Evolutionary conservation across 2,888 invertebrate species (phyloP).

Genomic region (Heterodera filipjevi): DNA sequence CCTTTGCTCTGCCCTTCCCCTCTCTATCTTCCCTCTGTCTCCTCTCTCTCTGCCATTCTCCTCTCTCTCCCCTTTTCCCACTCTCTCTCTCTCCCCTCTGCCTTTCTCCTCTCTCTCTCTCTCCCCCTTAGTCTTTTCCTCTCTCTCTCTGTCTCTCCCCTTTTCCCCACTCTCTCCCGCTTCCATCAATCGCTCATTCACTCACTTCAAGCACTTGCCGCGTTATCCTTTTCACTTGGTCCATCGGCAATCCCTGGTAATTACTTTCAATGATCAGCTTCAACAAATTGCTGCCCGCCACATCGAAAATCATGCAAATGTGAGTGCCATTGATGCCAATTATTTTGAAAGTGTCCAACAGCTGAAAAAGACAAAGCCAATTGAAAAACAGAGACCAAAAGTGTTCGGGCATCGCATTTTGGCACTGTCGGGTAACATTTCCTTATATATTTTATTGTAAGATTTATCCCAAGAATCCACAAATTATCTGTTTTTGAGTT

Average conservation of each 20-base stretch:
- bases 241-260: slow-evolving; percentile 93
- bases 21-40: too few relatives aligned
- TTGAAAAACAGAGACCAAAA: too few relatives aligned
- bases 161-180: neutral
- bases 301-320: slow-evolving; percentile 70
- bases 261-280: slow-evolving; percentile 97
- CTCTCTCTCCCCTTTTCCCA: too few relatives aligned
- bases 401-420: neutral
- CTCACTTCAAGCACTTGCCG: slow-evolving; percentile 76
- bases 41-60: too few relatives aligned
- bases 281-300: slow-evolving; percentile 93
- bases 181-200: neutral
- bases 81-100: too few relatives aligned
- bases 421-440: neutral
- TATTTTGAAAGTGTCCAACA: slow-evolving; percentile 69
- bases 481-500: too few relatives aligned
- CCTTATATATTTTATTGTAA: too few relatives aligned
- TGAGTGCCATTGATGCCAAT: slow-evolving; percentile 90
- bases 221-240: slow-evolving; percentile 92
- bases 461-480: too few relatives aligned
- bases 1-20: too few relatives aligned
- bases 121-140: too few relatives aligned
- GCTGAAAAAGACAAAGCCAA: neutral
- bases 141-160: too few relatives aligned
- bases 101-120: too few relatives aligned